Evolutionary conservation across 2,113 vertebrate species (phyloP).

Genomic region (Danionella cerebrum): DNA sequence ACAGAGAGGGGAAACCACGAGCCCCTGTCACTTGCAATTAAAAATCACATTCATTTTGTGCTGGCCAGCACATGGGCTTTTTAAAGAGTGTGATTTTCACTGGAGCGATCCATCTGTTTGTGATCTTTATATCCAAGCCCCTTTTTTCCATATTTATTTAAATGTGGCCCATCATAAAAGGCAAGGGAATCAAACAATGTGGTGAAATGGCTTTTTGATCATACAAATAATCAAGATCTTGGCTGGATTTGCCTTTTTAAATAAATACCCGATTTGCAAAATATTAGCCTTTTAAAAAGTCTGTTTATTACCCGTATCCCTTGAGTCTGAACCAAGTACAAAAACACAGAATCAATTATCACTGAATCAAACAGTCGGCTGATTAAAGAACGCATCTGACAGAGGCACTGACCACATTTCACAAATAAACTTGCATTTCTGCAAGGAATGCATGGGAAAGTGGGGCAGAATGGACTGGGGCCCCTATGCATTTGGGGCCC

Average conservation of each 20-base stretch:
- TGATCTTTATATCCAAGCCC: constrained; percentile 67
- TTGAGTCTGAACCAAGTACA: constrained; percentile 41
- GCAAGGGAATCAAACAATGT: constrained; percentile 54
- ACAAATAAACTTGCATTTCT: constrained; percentile 53
- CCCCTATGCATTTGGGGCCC: constrained; percentile 12
- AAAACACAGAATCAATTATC: constrained; percentile 49
- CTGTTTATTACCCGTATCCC: constrained; percentile 59
- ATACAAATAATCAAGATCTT: constrained; percentile 77
- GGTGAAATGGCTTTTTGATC: constrained; percentile 75
- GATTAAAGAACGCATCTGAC: constrained; percentile 51
- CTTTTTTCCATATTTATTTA: constrained; percentile 84
- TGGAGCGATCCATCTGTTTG: constrained; percentile 83
- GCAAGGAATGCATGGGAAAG: constrained; percentile 30
- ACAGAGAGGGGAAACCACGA: constrained; percentile 72
- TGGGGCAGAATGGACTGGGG: constrained; percentile 11
- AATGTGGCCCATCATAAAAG: constrained; percentile 77
- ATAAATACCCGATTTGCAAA: constrained; percentile 62
- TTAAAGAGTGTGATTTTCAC: constrained; percentile 74
- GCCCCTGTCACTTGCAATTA: constrained; percentile 84
- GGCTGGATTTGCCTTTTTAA: constrained; percentile 62
- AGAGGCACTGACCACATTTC: constrained; percentile 47
- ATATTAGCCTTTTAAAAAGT: constrained; percentile 58
- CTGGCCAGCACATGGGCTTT: constrained; percentile 71
- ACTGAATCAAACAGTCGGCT: constrained; percentile 39
- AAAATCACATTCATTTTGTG: constrained; percentile 81